phyloP scores from a whole-genome alignment of 2,888 invertebrate species.

The Agriotes lineatus region DNA sequence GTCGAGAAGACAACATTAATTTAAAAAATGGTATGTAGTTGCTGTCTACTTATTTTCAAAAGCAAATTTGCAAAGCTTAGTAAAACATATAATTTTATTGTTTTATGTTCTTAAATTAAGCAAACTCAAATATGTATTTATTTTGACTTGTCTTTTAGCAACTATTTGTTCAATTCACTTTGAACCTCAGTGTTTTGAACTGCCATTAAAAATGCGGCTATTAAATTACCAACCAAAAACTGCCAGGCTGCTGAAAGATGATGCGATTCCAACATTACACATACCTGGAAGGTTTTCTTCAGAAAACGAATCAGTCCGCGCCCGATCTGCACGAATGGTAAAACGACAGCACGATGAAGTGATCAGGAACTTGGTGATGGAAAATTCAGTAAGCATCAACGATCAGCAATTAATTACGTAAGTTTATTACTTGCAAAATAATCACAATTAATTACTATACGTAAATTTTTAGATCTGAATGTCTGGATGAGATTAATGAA shows the following conservation, averaged over 20 bases:
- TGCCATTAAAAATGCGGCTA: neutral
- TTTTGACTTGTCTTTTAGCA: constrained; percentile 10
- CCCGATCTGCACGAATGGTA: neutral
- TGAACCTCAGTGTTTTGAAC: constrained; percentile 7
- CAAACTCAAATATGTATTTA: neutral
- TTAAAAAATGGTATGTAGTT: constrained; percentile 32
- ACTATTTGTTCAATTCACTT: constrained; percentile 16
- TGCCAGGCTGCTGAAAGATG: neutral
- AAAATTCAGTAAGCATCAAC: neutral
- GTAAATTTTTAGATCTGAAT: neutral
- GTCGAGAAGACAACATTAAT: constrained; percentile 26
- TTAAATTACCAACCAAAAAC: neutral
- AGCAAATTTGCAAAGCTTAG: neutral
- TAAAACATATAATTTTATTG: no score
- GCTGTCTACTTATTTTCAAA: neutral
- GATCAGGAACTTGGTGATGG: neutral
- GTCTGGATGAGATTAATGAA: neutral
- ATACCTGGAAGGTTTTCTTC: neutral
- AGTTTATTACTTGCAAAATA: neutral
- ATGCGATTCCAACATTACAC: neutral
- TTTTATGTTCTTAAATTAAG: constrained; percentile 1
- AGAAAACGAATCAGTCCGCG: neutral
- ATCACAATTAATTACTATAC: neutral
- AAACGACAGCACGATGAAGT: neutral
- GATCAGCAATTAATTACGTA: neutral